Evolutionary conservation across 2,113 vertebrate species (phyloP).

Genomic region (Amblyornis subalaris): DNA sequence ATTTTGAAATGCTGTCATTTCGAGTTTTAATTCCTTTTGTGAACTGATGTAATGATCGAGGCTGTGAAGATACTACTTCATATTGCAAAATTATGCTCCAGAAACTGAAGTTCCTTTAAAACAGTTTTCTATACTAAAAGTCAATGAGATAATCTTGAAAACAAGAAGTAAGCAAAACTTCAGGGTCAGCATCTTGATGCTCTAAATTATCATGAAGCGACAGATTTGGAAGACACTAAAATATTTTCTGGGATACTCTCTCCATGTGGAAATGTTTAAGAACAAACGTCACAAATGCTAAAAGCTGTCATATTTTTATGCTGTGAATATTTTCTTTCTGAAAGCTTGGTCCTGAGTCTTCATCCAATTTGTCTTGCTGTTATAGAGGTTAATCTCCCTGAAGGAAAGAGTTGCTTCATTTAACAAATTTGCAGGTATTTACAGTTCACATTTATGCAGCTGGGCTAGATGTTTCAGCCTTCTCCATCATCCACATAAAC

Average conservation of each 20-base stretch:
- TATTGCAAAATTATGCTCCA: not conserved
- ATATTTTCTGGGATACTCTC: not conserved
- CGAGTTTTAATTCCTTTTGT: not conserved
- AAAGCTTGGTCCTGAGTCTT: not conserved
- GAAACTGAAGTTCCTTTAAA: not conserved
- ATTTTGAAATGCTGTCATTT: not conserved
- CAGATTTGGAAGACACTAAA: not conserved
- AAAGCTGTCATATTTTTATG: not conserved
- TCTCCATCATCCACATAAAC: not conserved
- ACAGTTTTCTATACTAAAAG: not conserved
- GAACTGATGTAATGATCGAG: rapidly evolving
- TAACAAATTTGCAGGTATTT: not conserved
- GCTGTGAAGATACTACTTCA: not conserved
- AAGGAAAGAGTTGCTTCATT: not conserved
- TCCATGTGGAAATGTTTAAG: not conserved
- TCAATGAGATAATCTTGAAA: not conserved
- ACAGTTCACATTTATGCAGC: not conserved
- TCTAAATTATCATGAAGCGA: not conserved
- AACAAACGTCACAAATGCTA: not conserved
- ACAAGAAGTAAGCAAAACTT: not conserved
- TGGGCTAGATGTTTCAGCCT: not conserved
- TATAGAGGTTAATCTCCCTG: not conserved
- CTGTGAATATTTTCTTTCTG: not conserved
- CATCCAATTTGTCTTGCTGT: not conserved
- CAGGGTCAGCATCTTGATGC: not conserved